A percentile compares a stretch with the other conserved stretches of the same genome.
Conservation (phyloP, 2,113 vertebrate species). For the Mustela nigripes region DNA sequence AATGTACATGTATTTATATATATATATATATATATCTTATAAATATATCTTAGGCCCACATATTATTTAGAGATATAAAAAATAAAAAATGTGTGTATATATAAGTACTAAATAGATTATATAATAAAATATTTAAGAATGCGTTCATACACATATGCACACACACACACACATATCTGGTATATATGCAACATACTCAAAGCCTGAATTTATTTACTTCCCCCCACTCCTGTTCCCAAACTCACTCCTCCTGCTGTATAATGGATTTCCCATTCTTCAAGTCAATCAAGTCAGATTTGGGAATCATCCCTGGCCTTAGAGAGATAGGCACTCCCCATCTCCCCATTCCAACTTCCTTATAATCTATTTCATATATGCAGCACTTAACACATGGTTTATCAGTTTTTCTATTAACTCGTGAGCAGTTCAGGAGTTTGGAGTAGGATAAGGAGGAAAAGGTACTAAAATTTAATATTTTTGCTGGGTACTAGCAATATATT, state of each 20-base stretch:
- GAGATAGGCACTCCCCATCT: background rate
- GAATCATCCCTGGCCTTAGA: background rate
- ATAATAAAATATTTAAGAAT: background rate
- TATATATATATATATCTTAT: background rate
- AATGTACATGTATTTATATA: too few relatives aligned
- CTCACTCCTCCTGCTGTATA: background rate
- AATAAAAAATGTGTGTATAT: background rate
- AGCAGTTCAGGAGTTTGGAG: conserved; percentile 35
- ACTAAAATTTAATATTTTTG: conserved; percentile 39
- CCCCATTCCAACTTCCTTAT: background rate
- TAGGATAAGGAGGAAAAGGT: background rate
- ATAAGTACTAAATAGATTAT: background rate
- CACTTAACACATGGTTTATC: background rate
- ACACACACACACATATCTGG: background rate
- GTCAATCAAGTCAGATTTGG: background rate
- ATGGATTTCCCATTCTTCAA: conserved; percentile 15
- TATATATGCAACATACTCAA: background rate
- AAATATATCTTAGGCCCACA: background rate
- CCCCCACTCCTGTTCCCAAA: background rate
- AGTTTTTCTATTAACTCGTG: background rate
- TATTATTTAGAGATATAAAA: background rate
- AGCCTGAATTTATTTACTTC: conserved; percentile 19
- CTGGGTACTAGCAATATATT: background rate
- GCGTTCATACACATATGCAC: background rate
- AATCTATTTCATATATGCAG: conserved; percentile 2